A percentile compares a stretch with the other conserved stretches of the same genome.
Conservation (phyloP, 2,113 vertebrate genomes). For the Gambusia holbrooki region DNA sequence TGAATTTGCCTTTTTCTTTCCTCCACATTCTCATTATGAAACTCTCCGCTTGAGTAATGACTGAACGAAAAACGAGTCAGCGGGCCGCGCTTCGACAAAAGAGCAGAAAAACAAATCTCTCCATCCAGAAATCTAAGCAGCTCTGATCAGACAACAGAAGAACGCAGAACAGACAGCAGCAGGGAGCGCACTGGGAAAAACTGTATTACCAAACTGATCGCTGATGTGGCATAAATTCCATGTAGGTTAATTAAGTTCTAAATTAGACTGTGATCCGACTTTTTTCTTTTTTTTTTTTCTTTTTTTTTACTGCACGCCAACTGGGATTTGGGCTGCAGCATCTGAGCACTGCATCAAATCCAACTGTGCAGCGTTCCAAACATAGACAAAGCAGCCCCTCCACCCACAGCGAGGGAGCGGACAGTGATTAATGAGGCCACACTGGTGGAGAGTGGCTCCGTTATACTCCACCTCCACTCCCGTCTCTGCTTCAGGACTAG, state of each 20-base stretch:
- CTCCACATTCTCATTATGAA: slow-evolving; percentile 17
- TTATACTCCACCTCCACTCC: slow-evolving; percentile 63
- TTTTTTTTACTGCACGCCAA: slow-evolving; percentile 20
- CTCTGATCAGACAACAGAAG: slow-evolving; percentile 16
- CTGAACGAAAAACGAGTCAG: slow-evolving; percentile 17
- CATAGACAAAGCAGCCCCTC: slow-evolving; percentile 56
- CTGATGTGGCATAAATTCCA: slow-evolving; percentile 38
- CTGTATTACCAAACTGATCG: slow-evolving; percentile 11
- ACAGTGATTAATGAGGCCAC: slow-evolving; percentile 79
- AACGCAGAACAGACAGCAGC: neutral
- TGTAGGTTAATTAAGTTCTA: slow-evolving; percentile 59
- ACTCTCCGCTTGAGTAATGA: slow-evolving; percentile 28
- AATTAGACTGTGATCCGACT: slow-evolving; percentile 41
- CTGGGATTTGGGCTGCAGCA: slow-evolving; percentile 19
- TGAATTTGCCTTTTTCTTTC: slow-evolving; percentile 23
- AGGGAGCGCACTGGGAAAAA: neutral
- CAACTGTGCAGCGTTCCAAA: slow-evolving; percentile 53
- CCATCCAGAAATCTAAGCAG: slow-evolving; percentile 8
- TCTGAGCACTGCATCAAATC: slow-evolving; percentile 48
- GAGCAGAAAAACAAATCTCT: slow-evolving; percentile 28
- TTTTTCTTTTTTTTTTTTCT: neutral
- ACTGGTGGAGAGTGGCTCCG: slow-evolving; percentile 62
- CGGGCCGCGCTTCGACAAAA: slow-evolving; percentile 2
- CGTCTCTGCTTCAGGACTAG: slow-evolving; percentile 42
- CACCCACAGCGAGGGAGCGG: slow-evolving; percentile 51